A percentile compares a stretch with the other conserved stretches of the same genome.
Evolutionary conservation across 2,797 vertebrate species (phyloP).

Genomic region (Hyperoplus immaculatus): DNA sequence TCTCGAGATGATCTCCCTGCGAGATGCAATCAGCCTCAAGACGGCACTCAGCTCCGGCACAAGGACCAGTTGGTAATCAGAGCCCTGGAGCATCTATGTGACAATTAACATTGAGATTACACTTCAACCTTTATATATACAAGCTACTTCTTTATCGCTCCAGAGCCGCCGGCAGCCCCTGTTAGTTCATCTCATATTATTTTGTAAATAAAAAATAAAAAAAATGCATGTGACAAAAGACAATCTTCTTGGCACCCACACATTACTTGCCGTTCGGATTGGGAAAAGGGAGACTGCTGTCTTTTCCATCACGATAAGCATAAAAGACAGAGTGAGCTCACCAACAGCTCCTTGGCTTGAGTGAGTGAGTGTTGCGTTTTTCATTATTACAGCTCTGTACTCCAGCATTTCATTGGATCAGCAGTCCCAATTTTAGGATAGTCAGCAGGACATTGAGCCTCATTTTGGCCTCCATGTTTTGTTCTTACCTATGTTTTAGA

Average conservation of each 20-base stretch:
- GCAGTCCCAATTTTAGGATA: not conserved
- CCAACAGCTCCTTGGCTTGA: slow-evolving; percentile 6
- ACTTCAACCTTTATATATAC: slow-evolving; percentile 35
- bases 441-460: not conserved
- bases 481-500: not conserved
- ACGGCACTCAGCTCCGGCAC: slow-evolving; percentile 59
- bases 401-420: slow-evolving; percentile 2
- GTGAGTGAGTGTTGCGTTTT: slow-evolving; percentile 1
- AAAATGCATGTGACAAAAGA: slow-evolving; percentile 34
- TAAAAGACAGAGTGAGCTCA: slow-evolving; percentile 10
- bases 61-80: slow-evolving; percentile 69
- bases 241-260: slow-evolving; percentile 20
- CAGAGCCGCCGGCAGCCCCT: slow-evolving; percentile 16
- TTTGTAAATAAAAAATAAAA: slow-evolving; percentile 57
- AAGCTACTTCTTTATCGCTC: slow-evolving; percentile 21
- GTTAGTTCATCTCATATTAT: slow-evolving; percentile 41
- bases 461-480: too few species aligned
- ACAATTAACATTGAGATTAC: slow-evolving; percentile 64
- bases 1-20: slow-evolving; percentile 44
- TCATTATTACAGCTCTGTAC: not conserved
- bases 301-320: slow-evolving; percentile 18
- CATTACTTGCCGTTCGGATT: not conserved
- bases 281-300: slow-evolving; percentile 27
- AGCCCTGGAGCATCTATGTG: slow-evolving; percentile 43
- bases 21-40: slow-evolving; percentile 71